Conservation (phyloP, 2,113 vertebrate genomes). For the Hepsetus odoe region DNA sequence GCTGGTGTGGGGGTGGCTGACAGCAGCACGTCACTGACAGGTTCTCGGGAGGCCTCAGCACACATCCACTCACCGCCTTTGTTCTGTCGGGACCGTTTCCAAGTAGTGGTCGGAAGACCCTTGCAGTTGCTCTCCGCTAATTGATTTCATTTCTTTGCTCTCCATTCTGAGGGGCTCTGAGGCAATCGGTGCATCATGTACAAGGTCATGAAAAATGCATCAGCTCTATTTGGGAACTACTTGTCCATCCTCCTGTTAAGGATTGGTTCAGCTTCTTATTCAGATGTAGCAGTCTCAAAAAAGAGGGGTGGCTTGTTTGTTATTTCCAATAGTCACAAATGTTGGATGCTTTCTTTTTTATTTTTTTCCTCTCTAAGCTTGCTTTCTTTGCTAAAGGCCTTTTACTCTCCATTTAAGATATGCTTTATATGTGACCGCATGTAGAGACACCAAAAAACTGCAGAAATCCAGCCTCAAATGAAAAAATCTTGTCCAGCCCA, state of each 20-base stretch:
- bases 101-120: constrained; percentile 1
- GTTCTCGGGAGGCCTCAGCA: constrained; percentile 10
- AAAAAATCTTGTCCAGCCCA: constrained; percentile 11
- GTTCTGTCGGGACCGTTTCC: constrained; percentile 9
- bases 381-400: background rate
- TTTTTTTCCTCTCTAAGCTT: background rate
- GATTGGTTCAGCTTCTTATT: background rate
- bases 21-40: constrained; percentile 21
- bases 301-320: background rate
- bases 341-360: background rate
- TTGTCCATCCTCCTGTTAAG: background rate
- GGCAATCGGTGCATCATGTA: constrained; percentile 9
- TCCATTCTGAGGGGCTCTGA: constrained; percentile 6
- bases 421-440: constrained; percentile 2
- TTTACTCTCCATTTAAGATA: constrained; percentile 11
- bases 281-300: constrained; percentile 5
- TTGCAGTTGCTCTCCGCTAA: background rate
- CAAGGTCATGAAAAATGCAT: constrained; percentile 42
- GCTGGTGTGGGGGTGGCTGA: background rate
- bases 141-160: constrained; percentile 21
- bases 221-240: background rate
- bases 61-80: background rate
- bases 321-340: background rate
- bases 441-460: background rate
- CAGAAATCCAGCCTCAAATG: constrained; percentile 14